Percentiles rank a stretch among this genome's conserved stretches.
phyloP scores from a whole-genome alignment of 2,113 vertebrate genomes.

The Oplegnathus fasciatus region DNA sequence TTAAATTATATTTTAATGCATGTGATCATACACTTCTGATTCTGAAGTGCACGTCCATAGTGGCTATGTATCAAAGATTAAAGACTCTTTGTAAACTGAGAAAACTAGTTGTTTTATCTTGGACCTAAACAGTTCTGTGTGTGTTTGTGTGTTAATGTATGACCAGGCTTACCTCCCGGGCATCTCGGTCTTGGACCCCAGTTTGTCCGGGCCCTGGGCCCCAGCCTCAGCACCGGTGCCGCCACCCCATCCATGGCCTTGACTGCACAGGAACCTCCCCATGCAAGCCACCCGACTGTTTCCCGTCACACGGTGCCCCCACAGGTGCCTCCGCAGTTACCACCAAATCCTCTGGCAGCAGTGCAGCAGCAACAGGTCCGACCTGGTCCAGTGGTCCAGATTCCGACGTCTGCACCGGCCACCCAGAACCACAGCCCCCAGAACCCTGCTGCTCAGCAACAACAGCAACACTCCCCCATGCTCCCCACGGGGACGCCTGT shows the following conservation, averaged over 20 bases:
- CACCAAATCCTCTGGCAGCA: slow-evolving; percentile 84
- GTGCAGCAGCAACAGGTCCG: slow-evolving; percentile 85
- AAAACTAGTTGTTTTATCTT: not conserved
- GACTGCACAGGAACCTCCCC: slow-evolving; percentile 89
- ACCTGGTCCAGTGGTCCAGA: slow-evolving; percentile 89
- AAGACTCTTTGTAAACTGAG: not conserved
- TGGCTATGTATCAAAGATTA: not conserved
- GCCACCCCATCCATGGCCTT: slow-evolving; percentile 90
- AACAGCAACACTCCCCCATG: slow-evolving; percentile 87
- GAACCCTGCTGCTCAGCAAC: slow-evolving; percentile 81
- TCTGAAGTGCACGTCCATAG: not conserved
- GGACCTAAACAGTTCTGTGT: not conserved
- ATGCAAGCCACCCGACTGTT: slow-evolving; percentile 87
- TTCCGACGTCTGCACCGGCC: slow-evolving; percentile 84
- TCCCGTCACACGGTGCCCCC: slow-evolving; percentile 88
- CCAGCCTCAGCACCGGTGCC: slow-evolving; percentile 87
- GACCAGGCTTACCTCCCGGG: slow-evolving; percentile 87
- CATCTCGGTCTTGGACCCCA: slow-evolving; percentile 86
- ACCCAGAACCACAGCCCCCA: slow-evolving; percentile 90
- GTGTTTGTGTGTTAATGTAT: slow-evolving; percentile 34
- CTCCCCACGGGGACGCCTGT: slow-evolving; percentile 92
- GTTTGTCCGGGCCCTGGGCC: slow-evolving; percentile 86
- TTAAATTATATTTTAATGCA: not conserved
- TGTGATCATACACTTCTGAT: not conserved
- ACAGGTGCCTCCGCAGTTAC: slow-evolving; percentile 57